phyloP scores from a whole-genome alignment of 2,113 vertebrate species.

The Puma concolor region DNA sequence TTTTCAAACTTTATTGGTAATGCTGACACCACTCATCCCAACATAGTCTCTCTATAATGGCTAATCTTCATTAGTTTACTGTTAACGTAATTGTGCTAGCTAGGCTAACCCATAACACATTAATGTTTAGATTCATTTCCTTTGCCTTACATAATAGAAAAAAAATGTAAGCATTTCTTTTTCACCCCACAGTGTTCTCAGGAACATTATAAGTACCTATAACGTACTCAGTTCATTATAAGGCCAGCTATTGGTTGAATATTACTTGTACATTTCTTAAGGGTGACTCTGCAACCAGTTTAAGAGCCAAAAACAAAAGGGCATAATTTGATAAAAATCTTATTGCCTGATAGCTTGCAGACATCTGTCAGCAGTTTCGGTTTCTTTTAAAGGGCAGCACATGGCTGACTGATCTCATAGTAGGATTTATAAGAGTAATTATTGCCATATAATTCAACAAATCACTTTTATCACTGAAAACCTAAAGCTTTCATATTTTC shows the following conservation, averaged over 20 bases:
- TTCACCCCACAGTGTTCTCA: not conserved
- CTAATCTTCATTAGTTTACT: not conserved
- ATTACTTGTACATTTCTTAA: slow-evolving; percentile 18
- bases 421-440: slow-evolving; percentile 75
- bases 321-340: slow-evolving; percentile 76
- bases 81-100: not conserved
- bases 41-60: not conserved
- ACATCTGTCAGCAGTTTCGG: slow-evolving; percentile 73
- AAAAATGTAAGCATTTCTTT: not conserved
- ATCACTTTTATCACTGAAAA: slow-evolving; percentile 75
- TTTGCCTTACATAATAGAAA: not conserved
- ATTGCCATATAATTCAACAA: slow-evolving; percentile 74
- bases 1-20: not conserved
- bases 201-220: not conserved
- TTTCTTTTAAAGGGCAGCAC: slow-evolving; percentile 76
- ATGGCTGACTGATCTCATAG: slow-evolving; percentile 53
- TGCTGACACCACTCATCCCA: not conserved
- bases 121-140: not conserved
- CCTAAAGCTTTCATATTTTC: slow-evolving; percentile 56
- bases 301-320: slow-evolving; percentile 73
- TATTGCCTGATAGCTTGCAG: slow-evolving; percentile 50
- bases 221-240: not conserved
- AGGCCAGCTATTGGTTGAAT: not conserved
- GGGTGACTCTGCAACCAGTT: slow-evolving; percentile 35
- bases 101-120: not conserved